These are phyloP conservation scores for Cinclus mexicanus DNA, from an alignment of 2,113 vertebrate species.

Conservation along the genomic window DNA sequence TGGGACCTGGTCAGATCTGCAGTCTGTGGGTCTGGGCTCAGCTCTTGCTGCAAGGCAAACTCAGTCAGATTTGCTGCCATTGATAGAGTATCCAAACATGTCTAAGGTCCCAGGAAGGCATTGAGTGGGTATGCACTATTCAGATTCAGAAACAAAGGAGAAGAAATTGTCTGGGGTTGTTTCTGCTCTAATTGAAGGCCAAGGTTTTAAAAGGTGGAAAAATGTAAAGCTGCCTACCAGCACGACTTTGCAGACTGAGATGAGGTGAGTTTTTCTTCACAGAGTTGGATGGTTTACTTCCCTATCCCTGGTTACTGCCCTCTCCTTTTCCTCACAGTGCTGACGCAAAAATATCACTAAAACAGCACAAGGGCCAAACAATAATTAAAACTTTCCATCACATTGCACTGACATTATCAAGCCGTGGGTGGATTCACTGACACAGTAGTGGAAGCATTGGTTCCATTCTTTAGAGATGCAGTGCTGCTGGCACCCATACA, in stretches of 20 bases:
- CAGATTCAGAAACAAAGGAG: not conserved
- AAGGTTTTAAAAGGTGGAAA: not conserved
- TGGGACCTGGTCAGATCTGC: not conserved
- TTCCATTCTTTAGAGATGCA: constrained; percentile 57
- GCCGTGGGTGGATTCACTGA: constrained; percentile 39
- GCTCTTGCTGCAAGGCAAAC: not conserved
- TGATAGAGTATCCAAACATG: fast-evolving
- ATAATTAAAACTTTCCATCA: constrained; percentile 47
- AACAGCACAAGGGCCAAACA: not conserved
- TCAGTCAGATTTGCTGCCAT: not conserved
- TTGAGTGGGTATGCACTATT: not conserved
- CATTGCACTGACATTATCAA: constrained; percentile 36
- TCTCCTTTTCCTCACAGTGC: not conserved
- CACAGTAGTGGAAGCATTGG: constrained; percentile 45
- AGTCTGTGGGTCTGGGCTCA: not conserved
- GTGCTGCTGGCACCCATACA: constrained; percentile 33
- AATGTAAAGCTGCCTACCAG: not conserved
- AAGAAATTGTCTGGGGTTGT: not conserved
- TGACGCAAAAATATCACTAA: not conserved
- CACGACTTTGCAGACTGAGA: not conserved
- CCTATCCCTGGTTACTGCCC: not conserved
- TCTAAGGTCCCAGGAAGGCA: not conserved
- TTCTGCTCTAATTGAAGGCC: not conserved
- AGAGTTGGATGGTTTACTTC: not conserved
- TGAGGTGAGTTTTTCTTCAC: not conserved